Percentiles rank a stretch among this genome's conserved stretches.
Evolutionary conservation across 2,113 vertebrate species (phyloP).

Genomic region (Plotosus lineatus): DNA sequence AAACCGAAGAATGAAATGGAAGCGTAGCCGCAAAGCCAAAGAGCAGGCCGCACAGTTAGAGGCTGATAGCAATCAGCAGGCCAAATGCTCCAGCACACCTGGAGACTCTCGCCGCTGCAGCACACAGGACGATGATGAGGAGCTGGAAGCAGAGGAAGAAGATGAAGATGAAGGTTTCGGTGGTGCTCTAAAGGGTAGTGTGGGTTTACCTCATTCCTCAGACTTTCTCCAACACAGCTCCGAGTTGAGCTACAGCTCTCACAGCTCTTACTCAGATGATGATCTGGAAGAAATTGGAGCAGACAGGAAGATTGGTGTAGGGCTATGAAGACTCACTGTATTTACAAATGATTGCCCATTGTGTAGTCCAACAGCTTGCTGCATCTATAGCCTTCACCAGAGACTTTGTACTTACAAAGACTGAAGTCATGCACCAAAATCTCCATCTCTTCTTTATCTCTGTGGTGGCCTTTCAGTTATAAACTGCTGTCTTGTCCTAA

Average conservation of each 20-base stretch:
- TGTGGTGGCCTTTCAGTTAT: constrained; percentile 28
- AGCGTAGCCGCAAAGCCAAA: constrained; percentile 77
- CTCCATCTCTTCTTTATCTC: constrained; percentile 5
- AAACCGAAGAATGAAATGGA: constrained; percentile 84
- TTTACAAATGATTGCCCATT: constrained; percentile 15
- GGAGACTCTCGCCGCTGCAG: constrained; percentile 62
- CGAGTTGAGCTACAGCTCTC: constrained; percentile 64
- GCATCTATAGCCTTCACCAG: constrained; percentile 28
- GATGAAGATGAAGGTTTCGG: constrained; percentile 57
- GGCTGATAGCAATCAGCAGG: constrained; percentile 46
- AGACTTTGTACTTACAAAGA: constrained; percentile 33
- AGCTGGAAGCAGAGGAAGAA: constrained; percentile 58
- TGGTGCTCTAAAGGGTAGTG: constrained; percentile 35
- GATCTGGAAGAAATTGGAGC: constrained; percentile 62
- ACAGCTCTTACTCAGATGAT: constrained; percentile 72
- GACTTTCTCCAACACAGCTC: constrained; percentile 61
- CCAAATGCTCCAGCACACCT: constrained; percentile 44
- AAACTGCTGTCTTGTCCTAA: constrained; percentile 38
- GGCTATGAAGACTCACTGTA: constrained; percentile 59
- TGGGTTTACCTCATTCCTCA: constrained; percentile 52
- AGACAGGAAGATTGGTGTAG: constrained; percentile 65
- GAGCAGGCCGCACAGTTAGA: constrained; percentile 64
- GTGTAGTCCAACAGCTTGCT: constrained; percentile 32
- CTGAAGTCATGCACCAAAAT: constrained; percentile 34
- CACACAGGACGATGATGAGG: constrained; percentile 52